A percentile compares a stretch with the other conserved stretches of the same genome.
phyloP scores from a whole-genome alignment of 2,797 vertebrate genomes.

The Urosaurus nigricauda region DNA sequence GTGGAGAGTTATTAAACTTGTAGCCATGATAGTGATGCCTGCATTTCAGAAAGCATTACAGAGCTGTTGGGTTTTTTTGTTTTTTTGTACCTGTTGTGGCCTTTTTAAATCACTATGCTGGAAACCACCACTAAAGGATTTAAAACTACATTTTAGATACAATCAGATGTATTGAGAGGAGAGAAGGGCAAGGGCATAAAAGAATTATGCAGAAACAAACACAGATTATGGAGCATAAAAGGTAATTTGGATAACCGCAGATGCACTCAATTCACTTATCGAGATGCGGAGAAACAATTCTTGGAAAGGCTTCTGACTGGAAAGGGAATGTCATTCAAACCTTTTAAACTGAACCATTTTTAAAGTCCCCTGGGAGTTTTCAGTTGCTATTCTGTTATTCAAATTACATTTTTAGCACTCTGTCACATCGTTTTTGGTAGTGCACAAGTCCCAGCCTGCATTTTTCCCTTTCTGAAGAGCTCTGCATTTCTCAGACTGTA shows the following conservation, averaged over 20 bases:
- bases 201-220: not conserved
- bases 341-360: constrained; percentile 13
- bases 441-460: not conserved
- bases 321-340: constrained; percentile 9
- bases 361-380: constrained; percentile 26
- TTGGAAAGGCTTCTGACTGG: not conserved
- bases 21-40: not conserved
- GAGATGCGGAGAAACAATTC: not conserved
- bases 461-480: not conserved
- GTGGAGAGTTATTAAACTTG: not conserved
- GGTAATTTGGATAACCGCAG: not conserved
- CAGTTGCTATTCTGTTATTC: constrained; percentile 18
- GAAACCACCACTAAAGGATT: constrained; percentile 4
- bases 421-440: constrained; percentile 1
- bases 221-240: constrained; percentile 9
- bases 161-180: not conserved
- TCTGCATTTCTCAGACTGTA: not conserved
- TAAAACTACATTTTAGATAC: constrained; percentile 24
- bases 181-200: not conserved
- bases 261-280: constrained; percentile 1
- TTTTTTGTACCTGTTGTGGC: not conserved
- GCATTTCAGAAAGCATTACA: constrained; percentile 32
- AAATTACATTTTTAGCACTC: constrained; percentile 14
- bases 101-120: constrained; percentile 16
- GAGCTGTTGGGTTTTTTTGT: not conserved